Conservation (phyloP, 2,888 invertebrate species). For the Cremastinae sp. region DNA sequence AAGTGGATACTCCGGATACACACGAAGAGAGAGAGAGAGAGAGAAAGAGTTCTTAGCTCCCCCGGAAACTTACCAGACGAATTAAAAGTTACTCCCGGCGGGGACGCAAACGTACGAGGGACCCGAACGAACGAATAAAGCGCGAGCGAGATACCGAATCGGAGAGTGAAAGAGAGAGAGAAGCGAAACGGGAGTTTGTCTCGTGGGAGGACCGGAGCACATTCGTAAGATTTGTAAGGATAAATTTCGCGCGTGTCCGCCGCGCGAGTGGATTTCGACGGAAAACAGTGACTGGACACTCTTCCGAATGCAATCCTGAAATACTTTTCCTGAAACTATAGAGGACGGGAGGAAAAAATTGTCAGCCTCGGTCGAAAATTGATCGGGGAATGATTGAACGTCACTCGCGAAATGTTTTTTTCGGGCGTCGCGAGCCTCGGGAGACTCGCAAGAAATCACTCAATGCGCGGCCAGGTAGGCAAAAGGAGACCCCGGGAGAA, state of each 20-base stretch:
- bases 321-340: background rate
- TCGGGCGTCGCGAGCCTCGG: constrained; percentile 8
- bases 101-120: constrained; percentile 22
- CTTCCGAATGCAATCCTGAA: background rate
- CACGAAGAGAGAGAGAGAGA: too few relatives aligned
- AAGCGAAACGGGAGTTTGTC: constrained; percentile 24
- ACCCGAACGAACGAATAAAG: background rate
- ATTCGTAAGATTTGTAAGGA: constrained; percentile 68
- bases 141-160: too few relatives aligned
- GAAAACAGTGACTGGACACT: constrained; percentile 11
- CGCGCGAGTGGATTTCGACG: constrained; percentile 16
- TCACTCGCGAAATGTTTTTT: too few relatives aligned
- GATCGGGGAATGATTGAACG: too few relatives aligned
- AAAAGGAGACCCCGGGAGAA: constrained; percentile 23
- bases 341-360: background rate
- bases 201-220: constrained; percentile 15
- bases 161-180: background rate
- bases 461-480: constrained; percentile 52
- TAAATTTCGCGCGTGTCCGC: constrained; percentile 65
- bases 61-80: constrained; percentile 73
- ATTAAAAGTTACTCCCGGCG: constrained; percentile 71
- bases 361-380: background rate
- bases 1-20: constrained; percentile 32
- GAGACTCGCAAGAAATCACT: constrained; percentile 51
- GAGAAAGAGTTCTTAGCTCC: constrained; percentile 58